Evolutionary conservation across 2,113 vertebrate species (phyloP).

Genomic region (Psephotus haematonotus): DNA sequence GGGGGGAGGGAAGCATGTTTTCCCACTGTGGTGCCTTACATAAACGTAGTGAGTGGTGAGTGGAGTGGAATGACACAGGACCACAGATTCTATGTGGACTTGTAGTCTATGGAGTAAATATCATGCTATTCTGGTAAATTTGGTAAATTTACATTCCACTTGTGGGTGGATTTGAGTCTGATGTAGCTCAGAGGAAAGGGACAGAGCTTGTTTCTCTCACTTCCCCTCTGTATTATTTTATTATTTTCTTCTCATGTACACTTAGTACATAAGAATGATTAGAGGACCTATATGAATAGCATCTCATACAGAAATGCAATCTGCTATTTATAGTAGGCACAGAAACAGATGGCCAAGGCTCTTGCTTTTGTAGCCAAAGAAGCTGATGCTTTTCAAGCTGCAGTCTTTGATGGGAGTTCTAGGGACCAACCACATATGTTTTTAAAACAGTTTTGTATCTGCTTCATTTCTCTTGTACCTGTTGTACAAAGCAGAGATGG

Average conservation of each 20-base stretch:
- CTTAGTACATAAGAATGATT: neutral
- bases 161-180: neutral
- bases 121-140: neutral
- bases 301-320: neutral
- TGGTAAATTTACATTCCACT: neutral
- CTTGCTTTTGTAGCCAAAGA: neutral
- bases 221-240: neutral
- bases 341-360: neutral
- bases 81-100: rapidly evolving
- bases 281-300: neutral
- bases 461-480: neutral
- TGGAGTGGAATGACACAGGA: neutral
- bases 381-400: neutral
- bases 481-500: neutral
- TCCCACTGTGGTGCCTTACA: neutral
- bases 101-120: neutral
- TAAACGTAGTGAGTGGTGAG: neutral
- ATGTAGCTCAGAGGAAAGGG: neutral
- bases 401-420: neutral
- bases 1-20: neutral
- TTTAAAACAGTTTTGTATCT: neutral
- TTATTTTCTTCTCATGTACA: neutral
- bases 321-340: neutral
- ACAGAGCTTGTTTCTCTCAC: neutral
- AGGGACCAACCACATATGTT: neutral